Percentiles rank a stretch among this genome's conserved stretches.
Evolutionary conservation across 2,113 vertebrate species (phyloP).

Genomic region (Prunella fulvescens): DNA sequence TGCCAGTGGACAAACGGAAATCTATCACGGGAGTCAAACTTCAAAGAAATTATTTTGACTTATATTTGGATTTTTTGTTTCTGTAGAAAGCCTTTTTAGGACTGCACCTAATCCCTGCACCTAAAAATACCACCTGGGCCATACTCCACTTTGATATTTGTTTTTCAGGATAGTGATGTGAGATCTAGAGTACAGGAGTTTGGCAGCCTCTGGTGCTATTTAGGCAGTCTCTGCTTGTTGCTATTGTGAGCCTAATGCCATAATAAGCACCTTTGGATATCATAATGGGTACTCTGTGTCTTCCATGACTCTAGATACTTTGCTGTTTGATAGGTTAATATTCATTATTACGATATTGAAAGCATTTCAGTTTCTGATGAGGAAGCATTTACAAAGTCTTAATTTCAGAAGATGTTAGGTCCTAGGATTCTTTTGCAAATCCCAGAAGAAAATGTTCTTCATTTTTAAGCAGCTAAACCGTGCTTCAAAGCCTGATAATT

Average conservation of each 20-base stretch:
- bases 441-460: background rate
- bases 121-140: background rate
- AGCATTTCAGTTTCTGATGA: background rate
- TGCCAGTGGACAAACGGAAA: background rate
- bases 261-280: background rate
- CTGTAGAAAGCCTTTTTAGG: background rate
- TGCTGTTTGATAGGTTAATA: background rate
- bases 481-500: background rate
- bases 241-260: background rate
- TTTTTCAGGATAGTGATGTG: background rate
- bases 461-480: background rate
- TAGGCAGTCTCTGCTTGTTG: background rate
- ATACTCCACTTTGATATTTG: background rate
- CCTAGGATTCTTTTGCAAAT: background rate
- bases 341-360: background rate
- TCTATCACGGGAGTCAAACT: background rate
- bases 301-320: background rate
- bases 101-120: background rate
- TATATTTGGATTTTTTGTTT: background rate
- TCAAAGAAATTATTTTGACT: background rate
- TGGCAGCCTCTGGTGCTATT: background rate
- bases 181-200: background rate
- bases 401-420: background rate
- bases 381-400: background rate
- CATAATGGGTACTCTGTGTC: background rate